Percentiles rank a stretch among this genome's conserved stretches.
Evolutionary conservation across 2,797 vertebrate species (phyloP).

Genomic region (Rhynchonycteris naso): DNA sequence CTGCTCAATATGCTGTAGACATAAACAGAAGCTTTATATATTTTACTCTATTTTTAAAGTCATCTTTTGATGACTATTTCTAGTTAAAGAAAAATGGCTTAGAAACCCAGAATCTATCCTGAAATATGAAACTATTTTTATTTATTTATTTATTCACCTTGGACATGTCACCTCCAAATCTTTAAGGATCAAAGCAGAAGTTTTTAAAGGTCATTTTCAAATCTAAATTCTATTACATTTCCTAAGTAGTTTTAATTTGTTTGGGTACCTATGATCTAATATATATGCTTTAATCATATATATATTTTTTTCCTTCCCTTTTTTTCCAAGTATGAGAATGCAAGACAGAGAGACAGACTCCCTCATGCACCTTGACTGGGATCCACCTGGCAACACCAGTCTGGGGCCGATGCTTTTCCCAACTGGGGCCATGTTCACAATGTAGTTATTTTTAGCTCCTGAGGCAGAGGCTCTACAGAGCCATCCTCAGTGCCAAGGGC

Average conservation of each 20-base stretch:
- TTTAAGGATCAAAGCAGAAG: background rate
- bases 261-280: background rate
- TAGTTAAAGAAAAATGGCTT: background rate
- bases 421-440: no score
- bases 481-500: no score
- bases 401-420: no score
- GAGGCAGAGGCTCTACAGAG: no score
- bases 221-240: background rate
- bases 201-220: background rate
- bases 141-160: background rate
- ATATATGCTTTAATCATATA: background rate
- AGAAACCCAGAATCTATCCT: background rate
- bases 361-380: no score
- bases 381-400: no score
- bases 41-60: slow-evolving; percentile 3
- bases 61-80: background rate
- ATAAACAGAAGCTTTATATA: background rate
- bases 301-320: no score
- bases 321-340: no score
- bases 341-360: no score
- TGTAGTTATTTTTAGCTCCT: no score
- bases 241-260: background rate
- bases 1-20: background rate
- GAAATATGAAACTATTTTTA: background rate
- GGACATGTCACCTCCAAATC: background rate